Percentiles rank a stretch among this genome's conserved stretches.
These are phyloP conservation scores for Scaptomyza flava DNA, from an alignment of 2,888 invertebrate species.

Conservation along the genomic window DNA sequence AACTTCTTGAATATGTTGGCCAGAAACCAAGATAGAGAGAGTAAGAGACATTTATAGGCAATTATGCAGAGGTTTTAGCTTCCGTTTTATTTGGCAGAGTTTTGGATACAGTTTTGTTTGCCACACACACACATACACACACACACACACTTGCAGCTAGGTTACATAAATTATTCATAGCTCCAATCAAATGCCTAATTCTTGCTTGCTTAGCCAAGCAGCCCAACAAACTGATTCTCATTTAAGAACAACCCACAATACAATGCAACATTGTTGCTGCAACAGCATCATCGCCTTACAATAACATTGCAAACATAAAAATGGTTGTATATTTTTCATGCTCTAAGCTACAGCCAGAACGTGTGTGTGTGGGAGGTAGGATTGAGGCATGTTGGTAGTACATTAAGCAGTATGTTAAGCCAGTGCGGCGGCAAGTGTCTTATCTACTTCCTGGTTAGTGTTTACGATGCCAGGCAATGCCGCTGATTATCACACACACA, in stretches of 20 bases:
- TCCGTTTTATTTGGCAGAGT: slow-evolving; percentile 38
- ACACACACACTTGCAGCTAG: no score
- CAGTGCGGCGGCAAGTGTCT: slow-evolving; percentile 67
- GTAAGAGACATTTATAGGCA: slow-evolving; percentile 63
- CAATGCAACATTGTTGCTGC: slow-evolving; percentile 57
- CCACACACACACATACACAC: background rate
- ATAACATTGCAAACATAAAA: slow-evolving; percentile 54
- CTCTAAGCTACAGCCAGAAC: slow-evolving; percentile 45
- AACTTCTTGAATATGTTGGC: slow-evolving; percentile 66
- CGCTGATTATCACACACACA: slow-evolving; percentile 64
- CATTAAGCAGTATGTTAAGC: slow-evolving; percentile 67
- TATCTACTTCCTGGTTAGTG: slow-evolving; percentile 71
- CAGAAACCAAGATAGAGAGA: background rate
- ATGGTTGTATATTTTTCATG: slow-evolving; percentile 51
- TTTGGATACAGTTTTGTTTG: slow-evolving; percentile 37
- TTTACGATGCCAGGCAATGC: slow-evolving; percentile 71
- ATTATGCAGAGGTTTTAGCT: slow-evolving; percentile 67
- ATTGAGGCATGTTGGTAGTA: slow-evolving; percentile 15
- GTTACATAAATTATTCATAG: slow-evolving; percentile 70
- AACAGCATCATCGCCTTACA: slow-evolving; percentile 4
- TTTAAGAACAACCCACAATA: slow-evolving; percentile 13
- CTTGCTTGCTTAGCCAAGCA: slow-evolving; percentile 63
- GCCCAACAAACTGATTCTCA: slow-evolving; percentile 13
- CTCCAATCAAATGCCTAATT: slow-evolving; percentile 66
- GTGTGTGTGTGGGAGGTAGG: background rate